Base-by-base conservation (phyloP, 1,140 invertebrate species). In the Cepaea nemoralis region DNA sequence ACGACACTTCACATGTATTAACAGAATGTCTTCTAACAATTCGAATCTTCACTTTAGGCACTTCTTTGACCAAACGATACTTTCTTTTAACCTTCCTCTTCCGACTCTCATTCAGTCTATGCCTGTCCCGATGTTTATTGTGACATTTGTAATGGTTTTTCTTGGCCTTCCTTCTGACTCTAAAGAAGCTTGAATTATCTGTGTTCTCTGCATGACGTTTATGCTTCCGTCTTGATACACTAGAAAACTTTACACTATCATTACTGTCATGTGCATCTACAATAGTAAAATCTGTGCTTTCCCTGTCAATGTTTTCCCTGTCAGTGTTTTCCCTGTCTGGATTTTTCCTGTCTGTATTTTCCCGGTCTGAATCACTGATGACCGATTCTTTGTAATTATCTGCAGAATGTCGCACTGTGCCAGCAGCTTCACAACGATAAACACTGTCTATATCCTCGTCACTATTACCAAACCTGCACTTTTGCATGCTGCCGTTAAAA, bases 31-130 rank as follows among this genome's bases (percentile, higher is more conserved):
- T 74, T 14, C 71, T 8, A 40, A 74, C 39, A 42, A 74, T 74
- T 8, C 71, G 71, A 22, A 74, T 74, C 39, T 74, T 74, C 42
- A 74, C 27, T 31, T 74, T 74, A n/a, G 71, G 71, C 39, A 74
- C 37, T 74, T 74, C 42, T 14, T 42, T 48, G 8, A 42, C 71
- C 71, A 42, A 42, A 31, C 19, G 16, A 48, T 59, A 59, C 33
- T 50, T 75, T 50, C 48, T 75, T 22, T 75, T 31, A 40, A 22
- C 48, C 48, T 75, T 75, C 33, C 37, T 77, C 27, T 35, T 35
- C 33, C n/a, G 6, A 5, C 31, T 37, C 31, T 35, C 6, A 24
- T 31, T n/a, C 16, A 6, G 14, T 59, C 59, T 55, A 10, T 33
- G 31, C n/a, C 33, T 77, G 19, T 59, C 37, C 37, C 50, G 55